Evolutionary conservation across 2,113 vertebrate species (phyloP), one percentile per base, ranked within the genome.

Genomic region (Callocephalon fimbriatum): DNA sequence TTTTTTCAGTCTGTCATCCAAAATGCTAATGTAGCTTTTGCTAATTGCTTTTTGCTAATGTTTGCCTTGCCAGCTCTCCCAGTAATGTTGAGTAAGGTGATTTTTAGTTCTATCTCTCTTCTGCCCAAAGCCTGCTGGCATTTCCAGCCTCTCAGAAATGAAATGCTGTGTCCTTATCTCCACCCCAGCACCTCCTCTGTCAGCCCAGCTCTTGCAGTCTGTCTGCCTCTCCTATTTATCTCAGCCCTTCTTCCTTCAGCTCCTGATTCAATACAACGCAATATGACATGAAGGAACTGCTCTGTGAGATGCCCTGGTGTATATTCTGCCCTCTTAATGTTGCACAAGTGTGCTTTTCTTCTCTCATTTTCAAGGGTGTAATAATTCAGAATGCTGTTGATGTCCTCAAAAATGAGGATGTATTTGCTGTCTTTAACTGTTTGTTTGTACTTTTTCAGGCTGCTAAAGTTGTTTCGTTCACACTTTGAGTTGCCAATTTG

Each of bases 41-140:
- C 13, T 58, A 35, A 23, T 58, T 58, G 21, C n/a, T 58, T 58
- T 35, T 58, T 58, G 32, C 21, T 35, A 58, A 58, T 23, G 8
- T 83, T 78, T 3, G 8, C 40, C 18, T 84, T 67, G 65, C 47
- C 73, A 86, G 73, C 8, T 86, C 16, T 81, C 23, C 38, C 29
- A 4, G 2, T 66, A 62, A 53, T 3, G 4, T 5, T 0, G 4
- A 77, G 45, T 80, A 86, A 76, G 17, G 68, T 0, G 0, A 45
- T 26, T 86, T 83, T 86, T 70, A 15, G 6, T 86, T 90, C 59
- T 58, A 12, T 18, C 9, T 54, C 45, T 54, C 29, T 75, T 51
- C 87, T 9, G 7, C 25, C 35, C 40, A 29, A 59, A 91, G 29
- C 42, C 9, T 3, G 3, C 22, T 82, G 44, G 27, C 1, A 2